These are phyloP conservation scores for Danio jaintianensis DNA, from an alignment of 2,797 vertebrate species.

Conservation along the genomic window DNA sequence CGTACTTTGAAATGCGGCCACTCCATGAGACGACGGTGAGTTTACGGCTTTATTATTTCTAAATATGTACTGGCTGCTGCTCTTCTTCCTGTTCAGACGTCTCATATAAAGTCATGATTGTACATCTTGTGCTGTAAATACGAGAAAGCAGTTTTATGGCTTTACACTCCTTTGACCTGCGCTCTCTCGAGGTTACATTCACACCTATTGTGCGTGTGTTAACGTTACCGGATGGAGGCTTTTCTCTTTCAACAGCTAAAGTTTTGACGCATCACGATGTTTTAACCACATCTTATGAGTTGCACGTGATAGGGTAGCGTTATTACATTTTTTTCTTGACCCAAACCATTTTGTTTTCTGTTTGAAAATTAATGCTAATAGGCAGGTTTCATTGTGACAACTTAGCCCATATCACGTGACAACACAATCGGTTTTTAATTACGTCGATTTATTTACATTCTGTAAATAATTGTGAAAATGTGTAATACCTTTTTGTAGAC, in stretches of 20 bases:
- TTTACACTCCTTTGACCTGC: not conserved
- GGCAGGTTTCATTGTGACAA: not conserved
- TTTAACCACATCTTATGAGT: not conserved
- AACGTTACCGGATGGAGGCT: not conserved
- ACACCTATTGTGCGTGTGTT: not conserved
- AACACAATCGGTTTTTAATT: not conserved
- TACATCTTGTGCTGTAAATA: not conserved
- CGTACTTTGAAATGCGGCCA: not conserved
- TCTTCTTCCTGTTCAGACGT: not conserved
- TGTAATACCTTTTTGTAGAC: not conserved
- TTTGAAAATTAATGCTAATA: too few species aligned
- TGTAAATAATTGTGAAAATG: not conserved
- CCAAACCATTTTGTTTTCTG: not conserved
- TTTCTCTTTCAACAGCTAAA: not conserved
- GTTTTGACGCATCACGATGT: not conserved
- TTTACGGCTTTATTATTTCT: not conserved
- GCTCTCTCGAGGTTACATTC: not conserved
- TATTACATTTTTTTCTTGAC: not conserved
- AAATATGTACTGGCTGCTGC: not conserved
- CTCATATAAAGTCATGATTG: not conserved
- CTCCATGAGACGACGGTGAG: conserved; percentile 49
- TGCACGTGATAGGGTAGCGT: conserved; percentile 5
- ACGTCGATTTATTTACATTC: not conserved
- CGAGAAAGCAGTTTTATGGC: not conserved
- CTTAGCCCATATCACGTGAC: not conserved